Base-by-base conservation (phyloP, 2,113 vertebrate species). In the Struthio camelus region DNA sequence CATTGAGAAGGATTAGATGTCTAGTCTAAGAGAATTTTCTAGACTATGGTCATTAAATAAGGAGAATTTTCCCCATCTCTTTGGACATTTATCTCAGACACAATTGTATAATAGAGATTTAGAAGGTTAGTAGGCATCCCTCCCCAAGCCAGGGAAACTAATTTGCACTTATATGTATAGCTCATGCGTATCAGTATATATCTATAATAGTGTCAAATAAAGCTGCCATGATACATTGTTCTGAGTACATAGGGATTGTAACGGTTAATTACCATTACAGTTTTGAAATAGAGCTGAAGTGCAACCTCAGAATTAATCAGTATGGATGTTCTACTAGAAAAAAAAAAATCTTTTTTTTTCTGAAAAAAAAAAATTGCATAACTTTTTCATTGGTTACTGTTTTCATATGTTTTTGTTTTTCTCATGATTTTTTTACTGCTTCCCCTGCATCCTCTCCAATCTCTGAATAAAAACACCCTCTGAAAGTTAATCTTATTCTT, bases 361-460 rank as follows among this genome's bases (percentile, higher is more conserved):
- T 6, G 28, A 83, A 56, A 19, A 75, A 85, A 62, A 10, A 34
- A 76, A 67, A 85, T 76, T 88, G 56, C 18, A 56, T 61, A 80
- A 83, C 3, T 73, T 90, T 51, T 78, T 36, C 16, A 51, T 65
- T 67, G 9, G 14, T 75, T 84, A 44, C 6, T 20, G 1, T 62
- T 84, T 80, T 71, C 18, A 10, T 38, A 28, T 6, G 0, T 34
- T 85, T 82, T 82, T 5, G 13, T 73, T 61, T 27, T 22, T 59
- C 3, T 30, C 16, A 1, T 25, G 11, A 20, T 50, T 58, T 27
- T 0, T 32, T 67, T 77, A 24, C 62, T 2, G 0, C 50, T 85
- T 78, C 5, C 2, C 2, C 8, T 46, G 6, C 6, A 71, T 70
- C 3, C 1, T 79, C 12, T 75, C 11, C 17, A 30, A 67, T 32